Conservation (phyloP, 2,888 invertebrate species). For the Drosophila sordidula region DNA sequence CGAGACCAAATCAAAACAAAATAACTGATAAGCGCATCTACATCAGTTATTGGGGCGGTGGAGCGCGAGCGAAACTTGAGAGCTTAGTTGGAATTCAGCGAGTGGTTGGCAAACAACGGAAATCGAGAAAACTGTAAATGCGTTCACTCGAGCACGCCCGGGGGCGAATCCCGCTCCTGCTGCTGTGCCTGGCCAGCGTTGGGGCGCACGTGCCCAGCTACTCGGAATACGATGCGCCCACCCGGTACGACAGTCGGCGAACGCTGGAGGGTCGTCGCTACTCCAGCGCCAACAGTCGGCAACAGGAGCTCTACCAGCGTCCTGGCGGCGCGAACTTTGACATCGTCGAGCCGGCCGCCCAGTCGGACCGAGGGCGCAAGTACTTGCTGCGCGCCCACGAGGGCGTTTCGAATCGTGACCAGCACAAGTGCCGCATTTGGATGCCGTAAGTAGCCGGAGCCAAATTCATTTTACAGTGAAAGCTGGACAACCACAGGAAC, state of each 20-base stretch:
- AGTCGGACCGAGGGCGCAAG: constrained; percentile 40
- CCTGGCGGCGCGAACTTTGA: constrained; percentile 27
- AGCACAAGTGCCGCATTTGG: constrained; percentile 78
- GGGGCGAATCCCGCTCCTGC: constrained; percentile 22
- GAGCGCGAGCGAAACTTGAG: constrained; percentile 39
- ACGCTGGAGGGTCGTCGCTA: constrained; percentile 28
- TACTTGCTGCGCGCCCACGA: constrained; percentile 49
- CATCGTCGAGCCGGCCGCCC: constrained; percentile 3
- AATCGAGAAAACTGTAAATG: constrained; percentile 30
- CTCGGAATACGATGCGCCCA: constrained; percentile 55
- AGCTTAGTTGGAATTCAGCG: constrained; percentile 60
- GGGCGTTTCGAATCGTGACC: constrained; percentile 27
- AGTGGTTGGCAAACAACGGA: constrained; percentile 47
- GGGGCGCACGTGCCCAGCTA: constrained; percentile 27
- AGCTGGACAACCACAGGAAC: neutral
- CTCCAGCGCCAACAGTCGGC: constrained; percentile 20
- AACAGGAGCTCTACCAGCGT: constrained; percentile 40
- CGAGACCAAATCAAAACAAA: constrained; percentile 4
- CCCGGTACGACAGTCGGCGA: constrained; percentile 32
- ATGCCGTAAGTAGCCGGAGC: constrained; percentile 80
- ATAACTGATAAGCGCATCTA: constrained; percentile 62
- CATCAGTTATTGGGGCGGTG: constrained; percentile 36
- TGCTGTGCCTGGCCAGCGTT: constrained; percentile 17
- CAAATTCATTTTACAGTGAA: neutral
- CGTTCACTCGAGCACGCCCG: constrained; percentile 14